Base-by-base conservation (phyloP, 1,140 invertebrate genomes). In the Tetraneura akinire region DNA sequence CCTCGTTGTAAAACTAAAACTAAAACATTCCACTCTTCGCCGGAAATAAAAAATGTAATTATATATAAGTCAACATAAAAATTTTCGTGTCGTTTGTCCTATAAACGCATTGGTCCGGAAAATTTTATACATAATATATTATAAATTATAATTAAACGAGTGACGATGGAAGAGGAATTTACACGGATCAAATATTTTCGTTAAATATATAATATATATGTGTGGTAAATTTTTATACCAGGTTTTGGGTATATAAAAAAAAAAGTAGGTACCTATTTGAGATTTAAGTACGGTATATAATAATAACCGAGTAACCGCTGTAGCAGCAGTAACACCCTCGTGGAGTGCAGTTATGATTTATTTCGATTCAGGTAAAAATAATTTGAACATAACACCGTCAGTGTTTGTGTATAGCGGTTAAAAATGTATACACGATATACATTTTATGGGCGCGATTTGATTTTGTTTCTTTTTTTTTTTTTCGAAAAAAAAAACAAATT, bases 321-420 rank as follows among this genome's bases (percentile, higher is more conserved):
- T n/a, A n/a, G n/a, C n/a, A n/a, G n/a, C 42, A 9, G 9, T 37
- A 64, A 37, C 42, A 16, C 42, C 32, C 18, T 3, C 29, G 42
- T 47, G 66, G n/a, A n/a, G n/a, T n/a, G n/a, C n/a, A 23, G 66
- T 47, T 26, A 23, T 68, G 66, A 68, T 68, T 68, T 68, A 68
- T 68, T 47, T 68, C 37, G 37, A 47, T 68, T 6, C 66, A 45
- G 66, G 66, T 47, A 68, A 68, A 45, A 57, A 57, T 57, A 57
- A n/a, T 13, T 11, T 26, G 53, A 11, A 57, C 0, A 57, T n/a
- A 21, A 57, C 26, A 42, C n/a, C 4, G 1, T 66, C 42, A 66
- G 37, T 21, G 62, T 4, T 14, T 6, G 60, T 32, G 14, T 32
- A 29, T 32, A 32, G 1, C 21, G n/a, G 21, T 68, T 47, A 47